Conservation (phyloP, 2,888 invertebrate species). For the Toxonevra muliebris region DNA sequence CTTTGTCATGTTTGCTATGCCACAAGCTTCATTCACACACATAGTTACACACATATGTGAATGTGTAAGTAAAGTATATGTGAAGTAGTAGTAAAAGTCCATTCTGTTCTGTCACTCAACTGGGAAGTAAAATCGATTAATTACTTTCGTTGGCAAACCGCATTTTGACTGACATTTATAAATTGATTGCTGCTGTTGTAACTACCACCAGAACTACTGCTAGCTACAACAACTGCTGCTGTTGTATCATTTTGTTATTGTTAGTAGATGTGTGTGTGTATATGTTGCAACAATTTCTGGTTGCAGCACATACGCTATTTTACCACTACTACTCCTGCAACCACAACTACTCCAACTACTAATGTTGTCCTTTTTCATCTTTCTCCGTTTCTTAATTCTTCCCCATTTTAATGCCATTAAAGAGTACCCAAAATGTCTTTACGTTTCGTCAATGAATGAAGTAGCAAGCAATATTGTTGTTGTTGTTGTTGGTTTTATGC, state of each 20-base stretch:
- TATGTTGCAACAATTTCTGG: conserved; percentile 45
- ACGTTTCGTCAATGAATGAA: no score
- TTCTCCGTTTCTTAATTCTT: no score
- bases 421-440: no score
- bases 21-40: conserved; percentile 1
- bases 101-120: conserved; percentile 14
- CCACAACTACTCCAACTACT: neutral
- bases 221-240: conserved; percentile 8
- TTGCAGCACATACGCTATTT: neutral
- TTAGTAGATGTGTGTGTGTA: conserved; percentile 5
- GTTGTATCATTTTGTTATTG: conserved; percentile 44
- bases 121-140: conserved; percentile 50
- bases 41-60: neutral
- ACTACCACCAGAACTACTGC: conserved; percentile 31
- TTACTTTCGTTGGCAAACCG: conserved; percentile 50
- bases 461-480: no score
- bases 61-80: neutral
- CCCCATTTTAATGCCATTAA: no score
- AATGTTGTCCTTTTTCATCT: neutral
- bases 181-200: conserved; percentile 48
- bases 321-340: neutral
- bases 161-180: conserved; percentile 55
- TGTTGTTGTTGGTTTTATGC: no score
- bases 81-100: no score
- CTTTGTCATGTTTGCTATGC: conserved; percentile 22